Percentiles rank a stretch among this genome's conserved stretches.
Conservation (phyloP, 1,140 invertebrate genomes). For the Centruroides sculpturatus region DNA sequence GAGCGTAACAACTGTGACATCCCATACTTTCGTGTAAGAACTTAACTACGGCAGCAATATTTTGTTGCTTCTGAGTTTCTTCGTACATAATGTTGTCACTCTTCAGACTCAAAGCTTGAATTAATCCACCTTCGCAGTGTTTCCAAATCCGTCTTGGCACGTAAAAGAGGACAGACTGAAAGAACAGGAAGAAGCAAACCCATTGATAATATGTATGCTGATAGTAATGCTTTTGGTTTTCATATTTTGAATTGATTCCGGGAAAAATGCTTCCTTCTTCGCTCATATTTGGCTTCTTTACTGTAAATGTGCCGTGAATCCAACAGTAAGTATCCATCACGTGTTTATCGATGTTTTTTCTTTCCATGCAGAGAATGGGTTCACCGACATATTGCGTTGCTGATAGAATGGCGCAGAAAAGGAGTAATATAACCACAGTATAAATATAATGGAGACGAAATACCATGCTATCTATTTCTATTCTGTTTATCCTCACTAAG, state of each 20-base stretch:
- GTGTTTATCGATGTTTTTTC: no score
- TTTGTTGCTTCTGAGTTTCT: slow-evolving; percentile 88
- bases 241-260: slow-evolving; percentile 32
- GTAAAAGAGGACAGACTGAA: slow-evolving; percentile 55
- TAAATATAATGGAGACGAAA: slow-evolving; percentile 24
- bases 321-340: no score
- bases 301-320: no score
- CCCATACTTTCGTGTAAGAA: slow-evolving; percentile 82
- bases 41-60: slow-evolving; percentile 86
- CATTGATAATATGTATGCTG: slow-evolving; percentile 94
- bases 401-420: slow-evolving; percentile 23
- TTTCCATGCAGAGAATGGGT: no score
- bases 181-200: slow-evolving; percentile 70
- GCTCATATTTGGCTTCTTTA: no score
- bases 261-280: slow-evolving; percentile 55
- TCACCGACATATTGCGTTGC: no score
- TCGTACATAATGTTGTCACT: slow-evolving; percentile 78
- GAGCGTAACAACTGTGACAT: slow-evolving; percentile 93
- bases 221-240: slow-evolving; percentile 41
- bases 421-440: slow-evolving; percentile 28
- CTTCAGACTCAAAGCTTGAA: slow-evolving; percentile 89
- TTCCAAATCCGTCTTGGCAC: slow-evolving; percentile 90
- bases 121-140: slow-evolving; percentile 91
- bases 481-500: slow-evolving; percentile 34
- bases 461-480: slow-evolving; percentile 33